Evolutionary conservation across 2,113 vertebrate species (phyloP).

Genomic region (Aegypius monachus): DNA sequence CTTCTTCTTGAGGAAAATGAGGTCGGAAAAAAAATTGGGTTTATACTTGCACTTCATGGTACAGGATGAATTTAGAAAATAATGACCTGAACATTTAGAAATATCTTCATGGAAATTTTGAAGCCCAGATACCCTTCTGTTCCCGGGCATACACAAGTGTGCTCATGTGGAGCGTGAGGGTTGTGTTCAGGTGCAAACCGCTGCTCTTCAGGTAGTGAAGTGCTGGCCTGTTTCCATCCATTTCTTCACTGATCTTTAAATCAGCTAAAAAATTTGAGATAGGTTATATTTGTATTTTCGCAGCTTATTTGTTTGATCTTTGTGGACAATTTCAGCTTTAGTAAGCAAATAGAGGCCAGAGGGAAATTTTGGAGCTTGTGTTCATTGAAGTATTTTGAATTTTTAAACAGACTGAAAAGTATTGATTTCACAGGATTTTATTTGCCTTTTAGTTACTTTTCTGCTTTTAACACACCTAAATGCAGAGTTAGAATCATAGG

Average conservation of each 20-base stretch:
- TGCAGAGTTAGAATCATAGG: not conserved
- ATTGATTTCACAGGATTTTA: not conserved
- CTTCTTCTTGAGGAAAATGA: not conserved
- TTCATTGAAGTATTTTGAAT: not conserved
- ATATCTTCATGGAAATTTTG: not conserved
- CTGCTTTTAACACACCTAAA: not conserved
- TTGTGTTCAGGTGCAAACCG: not conserved
- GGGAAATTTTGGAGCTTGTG: not conserved
- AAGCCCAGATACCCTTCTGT: not conserved
- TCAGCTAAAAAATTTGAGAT: not conserved
- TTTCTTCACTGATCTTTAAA: not conserved
- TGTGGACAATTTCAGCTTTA: not conserved
- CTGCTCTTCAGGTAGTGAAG: not conserved
- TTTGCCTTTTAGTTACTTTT: not conserved
- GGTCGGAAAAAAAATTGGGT: not conserved
- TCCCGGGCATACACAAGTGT: rapidly evolving
- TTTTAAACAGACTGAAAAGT: not conserved
- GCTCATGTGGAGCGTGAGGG: not conserved
- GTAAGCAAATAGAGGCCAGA: not conserved
- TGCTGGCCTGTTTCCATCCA: not conserved
- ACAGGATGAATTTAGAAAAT: not conserved
- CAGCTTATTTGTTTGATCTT: not conserved
- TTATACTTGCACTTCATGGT: not conserved
- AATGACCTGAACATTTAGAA: not conserved
- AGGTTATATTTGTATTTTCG: not conserved